phyloP scores from a whole-genome alignment of 2,888 invertebrate species.

The Diarsia dahlii region DNA sequence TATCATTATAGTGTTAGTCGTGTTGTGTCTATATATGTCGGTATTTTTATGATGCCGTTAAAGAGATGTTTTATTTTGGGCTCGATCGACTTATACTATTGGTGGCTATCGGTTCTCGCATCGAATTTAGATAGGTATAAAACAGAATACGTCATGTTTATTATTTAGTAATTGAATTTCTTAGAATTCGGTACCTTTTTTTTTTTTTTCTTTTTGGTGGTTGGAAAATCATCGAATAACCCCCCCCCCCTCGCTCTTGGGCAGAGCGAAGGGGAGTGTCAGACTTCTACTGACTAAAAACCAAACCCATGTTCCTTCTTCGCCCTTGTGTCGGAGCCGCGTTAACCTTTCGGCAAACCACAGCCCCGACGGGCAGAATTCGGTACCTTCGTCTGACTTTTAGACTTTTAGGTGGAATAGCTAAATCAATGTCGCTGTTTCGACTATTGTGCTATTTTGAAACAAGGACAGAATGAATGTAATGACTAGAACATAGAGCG shows the following conservation, averaged over 20 bases:
- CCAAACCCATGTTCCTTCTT: too few species aligned
- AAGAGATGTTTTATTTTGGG: slow-evolving; percentile 49
- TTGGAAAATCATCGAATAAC: too few species aligned
- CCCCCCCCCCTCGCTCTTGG: too few species aligned
- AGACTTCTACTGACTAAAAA: too few species aligned
- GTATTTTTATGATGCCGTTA: slow-evolving; percentile 50
- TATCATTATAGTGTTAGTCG: slow-evolving; percentile 45
- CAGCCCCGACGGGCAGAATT: too few species aligned
- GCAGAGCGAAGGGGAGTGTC: too few species aligned
- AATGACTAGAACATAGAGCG: slow-evolving; percentile 8
- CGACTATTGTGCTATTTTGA: neutral
- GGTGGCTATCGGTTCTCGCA: slow-evolving; percentile 24
- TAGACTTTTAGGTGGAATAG: neutral
- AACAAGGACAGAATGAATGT: slow-evolving; percentile 3
- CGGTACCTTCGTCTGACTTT: neutral
- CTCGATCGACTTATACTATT: slow-evolving; percentile 26
- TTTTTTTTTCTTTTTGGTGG: too few species aligned
- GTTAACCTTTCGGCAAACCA: too few species aligned
- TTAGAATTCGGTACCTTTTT: neutral
- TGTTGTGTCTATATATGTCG: slow-evolving; percentile 49
- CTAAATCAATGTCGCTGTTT: neutral
- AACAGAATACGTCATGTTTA: too few species aligned
- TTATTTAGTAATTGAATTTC: too few species aligned
- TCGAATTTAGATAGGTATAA: slow-evolving; percentile 23
- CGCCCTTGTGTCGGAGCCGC: too few species aligned